A percentile compares a stretch with the other conserved stretches of the same genome.
Evolutionary conservation across 2,113 vertebrate species (phyloP).

Genomic region (Colius striatus): DNA sequence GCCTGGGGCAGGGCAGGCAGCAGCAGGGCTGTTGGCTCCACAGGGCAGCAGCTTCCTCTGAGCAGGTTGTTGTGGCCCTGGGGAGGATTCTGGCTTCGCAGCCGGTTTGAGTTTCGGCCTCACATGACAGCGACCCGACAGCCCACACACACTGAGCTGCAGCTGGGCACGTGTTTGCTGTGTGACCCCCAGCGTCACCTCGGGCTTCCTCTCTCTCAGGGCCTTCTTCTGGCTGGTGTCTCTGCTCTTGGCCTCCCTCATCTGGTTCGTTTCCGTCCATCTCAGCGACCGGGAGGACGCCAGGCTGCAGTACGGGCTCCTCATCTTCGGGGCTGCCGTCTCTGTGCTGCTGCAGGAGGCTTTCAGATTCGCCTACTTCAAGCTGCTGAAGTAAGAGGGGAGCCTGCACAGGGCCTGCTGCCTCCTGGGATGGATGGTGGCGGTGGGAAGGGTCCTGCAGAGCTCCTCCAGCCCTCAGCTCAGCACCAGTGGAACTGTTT

Average conservation of each 20-base stretch:
- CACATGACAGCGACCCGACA: no score
- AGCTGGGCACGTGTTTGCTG: neutral
- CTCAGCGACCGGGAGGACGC: conserved; percentile 71
- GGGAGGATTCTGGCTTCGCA: neutral
- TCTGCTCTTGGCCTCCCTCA: conserved; percentile 75
- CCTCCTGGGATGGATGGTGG: no score
- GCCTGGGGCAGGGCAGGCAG: no score
- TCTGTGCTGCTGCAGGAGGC: conserved; percentile 81
- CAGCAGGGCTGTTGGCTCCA: no score
- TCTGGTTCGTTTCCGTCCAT: conserved; percentile 76
- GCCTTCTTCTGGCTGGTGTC: conserved; percentile 82
- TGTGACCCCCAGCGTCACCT: neutral
- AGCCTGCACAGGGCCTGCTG: neutral
- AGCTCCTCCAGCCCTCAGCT: no score
- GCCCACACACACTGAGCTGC: fast-evolving
- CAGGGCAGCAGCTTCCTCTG: neutral
- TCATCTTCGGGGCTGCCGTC: conserved; percentile 74
- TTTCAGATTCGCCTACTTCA: conserved; percentile 80
- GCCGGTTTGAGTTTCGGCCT: neutral
- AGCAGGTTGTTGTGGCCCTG: fast-evolving
- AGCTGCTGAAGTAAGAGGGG: conserved; percentile 77
- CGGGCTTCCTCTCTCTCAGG: conserved; percentile 2
- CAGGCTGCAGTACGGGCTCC: conserved; percentile 72
- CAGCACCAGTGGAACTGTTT: no score
- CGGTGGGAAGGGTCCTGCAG: no score